Evolutionary conservation across 2,113 vertebrate genomes (phyloP), one percentile per base, ranked within the genome.

Genomic region (Anseranas semipalmata): DNA sequence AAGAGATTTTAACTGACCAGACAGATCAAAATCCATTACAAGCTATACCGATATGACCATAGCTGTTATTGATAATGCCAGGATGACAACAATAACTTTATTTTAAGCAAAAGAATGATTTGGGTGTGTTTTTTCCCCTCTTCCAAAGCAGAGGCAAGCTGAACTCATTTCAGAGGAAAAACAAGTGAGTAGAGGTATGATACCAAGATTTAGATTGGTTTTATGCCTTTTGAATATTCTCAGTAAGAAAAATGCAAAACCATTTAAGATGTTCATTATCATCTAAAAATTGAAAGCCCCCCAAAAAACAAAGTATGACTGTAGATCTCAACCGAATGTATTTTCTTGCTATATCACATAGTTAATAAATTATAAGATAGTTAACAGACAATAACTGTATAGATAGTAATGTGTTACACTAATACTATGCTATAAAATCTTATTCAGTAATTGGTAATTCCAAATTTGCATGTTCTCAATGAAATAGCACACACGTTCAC

Each of bases 1-100:
- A n/a, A n/a, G n/a, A 68, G 45, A 88, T 76, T 92, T 95, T 76
- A 94, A 90, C 7, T 53, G 48, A 85, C 70, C 50, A 65, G 21
- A 59, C 7, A 73, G 15, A 70, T 18, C 7, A 56, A 84, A 84
- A 81, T 7, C 50, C 5, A 25, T 45, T 58, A 62, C 8, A 28
- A 87, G 53, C 30, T 73, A 65, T 30, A 70, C 41, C 45, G n/a
- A 70, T 55, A 3, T 45, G 30, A 74, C 27, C 73, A 33, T 10
- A 60, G 2, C 10, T 35, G 19, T 15, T 58, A 74, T 1, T 39
- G 21, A 14, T 24, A 85, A 72, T 24, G 60, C 10, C 20, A 70
- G 9, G 24, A 78, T 28, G 45, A 84, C 37, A 81, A 73, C 33
- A 84, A 46, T 7, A 32, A 14, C 37, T 73, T 32, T 48, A 28